Percentiles rank a stretch among this genome's conserved stretches.
Conservation (phyloP, 2,888 invertebrate genomes). For the Lithophane socia region DNA sequence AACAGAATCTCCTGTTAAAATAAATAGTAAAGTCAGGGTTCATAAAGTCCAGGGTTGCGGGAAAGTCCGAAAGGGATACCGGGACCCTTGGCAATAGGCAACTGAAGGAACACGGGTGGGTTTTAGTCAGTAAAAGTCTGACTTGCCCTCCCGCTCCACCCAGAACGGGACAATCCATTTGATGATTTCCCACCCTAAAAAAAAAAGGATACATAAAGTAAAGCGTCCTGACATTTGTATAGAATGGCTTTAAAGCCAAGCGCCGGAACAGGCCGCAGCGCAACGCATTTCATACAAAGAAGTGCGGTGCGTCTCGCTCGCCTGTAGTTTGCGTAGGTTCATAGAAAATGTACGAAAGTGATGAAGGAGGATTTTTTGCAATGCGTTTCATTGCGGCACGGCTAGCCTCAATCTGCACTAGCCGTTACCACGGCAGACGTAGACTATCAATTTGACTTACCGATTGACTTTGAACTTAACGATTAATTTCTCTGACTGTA, state of each 20-base stretch:
- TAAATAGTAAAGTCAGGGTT: background rate
- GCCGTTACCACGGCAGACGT: background rate
- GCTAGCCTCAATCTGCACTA: background rate
- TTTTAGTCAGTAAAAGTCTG: too few species aligned
- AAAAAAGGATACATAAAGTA: too few species aligned
- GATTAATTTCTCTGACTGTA: background rate
- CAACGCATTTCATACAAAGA: background rate
- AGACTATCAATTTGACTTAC: background rate
- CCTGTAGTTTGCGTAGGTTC: background rate
- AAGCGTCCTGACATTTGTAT: background rate
- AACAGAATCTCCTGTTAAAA: slow-evolving; percentile 75
- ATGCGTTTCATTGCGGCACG: background rate
- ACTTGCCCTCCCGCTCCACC: too few species aligned
- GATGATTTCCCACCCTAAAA: too few species aligned
- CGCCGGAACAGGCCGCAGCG: too few species aligned
- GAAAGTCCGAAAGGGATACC: too few species aligned
- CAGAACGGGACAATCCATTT: too few species aligned
- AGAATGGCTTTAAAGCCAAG: background rate
- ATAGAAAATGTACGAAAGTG: background rate
- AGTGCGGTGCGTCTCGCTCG: too few species aligned
- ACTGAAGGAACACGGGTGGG: too few species aligned
- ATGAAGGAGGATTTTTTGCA: background rate
- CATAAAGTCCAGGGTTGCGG: too few species aligned
- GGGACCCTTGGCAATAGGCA: too few species aligned
- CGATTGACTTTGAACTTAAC: too few species aligned